Evolutionary conservation across 2,888 invertebrate genomes (phyloP).

Genomic region (Trachelus iudaicus): DNA sequence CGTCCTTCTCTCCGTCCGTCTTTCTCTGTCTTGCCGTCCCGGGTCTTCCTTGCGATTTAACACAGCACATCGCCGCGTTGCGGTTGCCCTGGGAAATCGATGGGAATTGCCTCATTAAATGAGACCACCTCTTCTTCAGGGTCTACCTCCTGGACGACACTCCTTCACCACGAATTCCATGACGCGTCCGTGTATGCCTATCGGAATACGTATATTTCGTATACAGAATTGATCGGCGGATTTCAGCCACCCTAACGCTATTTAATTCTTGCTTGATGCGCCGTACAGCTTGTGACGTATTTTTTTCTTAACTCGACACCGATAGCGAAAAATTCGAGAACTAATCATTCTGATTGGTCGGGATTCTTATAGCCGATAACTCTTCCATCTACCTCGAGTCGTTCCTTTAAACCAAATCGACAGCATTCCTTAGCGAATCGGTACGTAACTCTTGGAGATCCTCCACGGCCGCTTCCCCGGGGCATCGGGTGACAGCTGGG

Average conservation of each 20-base stretch:
- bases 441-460: no score
- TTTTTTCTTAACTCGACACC: no score
- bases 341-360: no score
- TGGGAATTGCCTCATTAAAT: conserved; percentile 40
- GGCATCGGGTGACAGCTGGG: no score
- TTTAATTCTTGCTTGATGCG: neutral
- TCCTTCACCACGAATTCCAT: neutral
- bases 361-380: no score
- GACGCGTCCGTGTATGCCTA: neutral
- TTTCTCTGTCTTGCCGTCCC: neutral
- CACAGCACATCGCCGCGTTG: conserved; percentile 17
- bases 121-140: conserved; percentile 21
- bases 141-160: neutral
- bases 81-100: conserved; percentile 38
- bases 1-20: neutral
- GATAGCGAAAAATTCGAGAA: no score
- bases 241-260: neutral
- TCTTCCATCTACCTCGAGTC: no score
- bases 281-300: no score
- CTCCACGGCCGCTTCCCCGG: no score
- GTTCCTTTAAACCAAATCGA: no score
- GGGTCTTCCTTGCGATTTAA: neutral
- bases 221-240: neutral
- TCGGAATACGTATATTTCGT: neutral
- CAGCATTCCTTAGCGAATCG: no score